Base-by-base conservation (phyloP, 92 coral and sea anemone genomes). In the Phymanthus crucifer region DNA sequence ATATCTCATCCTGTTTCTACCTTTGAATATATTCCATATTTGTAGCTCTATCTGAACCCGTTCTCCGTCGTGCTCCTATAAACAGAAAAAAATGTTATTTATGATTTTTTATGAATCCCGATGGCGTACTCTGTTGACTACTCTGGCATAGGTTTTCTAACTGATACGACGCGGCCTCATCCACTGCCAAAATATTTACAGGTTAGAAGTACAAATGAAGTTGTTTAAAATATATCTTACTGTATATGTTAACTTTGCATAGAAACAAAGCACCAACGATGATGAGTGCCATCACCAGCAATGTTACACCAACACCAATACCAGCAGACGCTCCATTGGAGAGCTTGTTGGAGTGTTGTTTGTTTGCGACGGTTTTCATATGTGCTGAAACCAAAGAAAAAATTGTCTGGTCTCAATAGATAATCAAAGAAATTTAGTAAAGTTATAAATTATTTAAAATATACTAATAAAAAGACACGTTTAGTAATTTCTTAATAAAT, bases 131-230 rank as follows among this genome's bases (percentile, higher is more conserved):
- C n/a, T n/a, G n/a, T n/a, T n/a, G n/a, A n/a, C n/a, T n/a, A n/a
- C n/a, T n/a, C n/a, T n/a, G n/a, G n/a, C n/a, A 43, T 43, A 7
- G 14, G 13, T 11, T 6, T 43, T 43, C 10, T 43, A 43, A 17
- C 14, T 14, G 48, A 7, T 10, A 43, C 10, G 14, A 43, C 14
- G 13, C 48, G 2, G 48, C 14, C 12, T 1, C 14, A 17, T 47
- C 21, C 23, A 52, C 26, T 48, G 78, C 32, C n/a, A 52, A 32
- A 50, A 33, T 47, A 29, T 57, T 77, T 36, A 77, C 81, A 66
- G 14, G 64, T n/a, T 64, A n/a, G n/a, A n/a, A n/a, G n/a, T n/a
- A n/a, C n/a, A n/a, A n/a, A n/a, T n/a, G n/a, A n/a, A n/a, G 32
- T 1, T 66, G 32, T 61, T 50, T 34, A 4, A 47, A 9, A 29